Evolutionary conservation across 2,888 invertebrate species (phyloP).

Genomic region (Ochropleura plecta): DNA sequence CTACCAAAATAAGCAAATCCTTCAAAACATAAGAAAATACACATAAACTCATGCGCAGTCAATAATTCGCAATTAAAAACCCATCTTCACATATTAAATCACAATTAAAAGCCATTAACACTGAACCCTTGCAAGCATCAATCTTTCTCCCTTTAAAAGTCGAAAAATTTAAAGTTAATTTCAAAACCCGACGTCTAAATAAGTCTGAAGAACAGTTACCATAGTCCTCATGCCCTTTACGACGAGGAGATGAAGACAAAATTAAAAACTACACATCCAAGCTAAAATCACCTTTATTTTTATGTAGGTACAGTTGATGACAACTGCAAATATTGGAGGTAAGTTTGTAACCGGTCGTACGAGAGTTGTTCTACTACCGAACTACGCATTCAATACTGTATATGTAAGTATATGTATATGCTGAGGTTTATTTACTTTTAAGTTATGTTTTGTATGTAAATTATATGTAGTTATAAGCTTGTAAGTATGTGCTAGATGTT

Average conservation of each 20-base stretch:
- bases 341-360: constrained; percentile 74
- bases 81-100: constrained; percentile 43
- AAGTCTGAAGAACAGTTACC: constrained; percentile 76
- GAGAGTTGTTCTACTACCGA: constrained; percentile 79
- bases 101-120: constrained; percentile 50
- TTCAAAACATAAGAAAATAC: constrained; percentile 16
- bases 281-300: constrained; percentile 54
- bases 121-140: constrained; percentile 35
- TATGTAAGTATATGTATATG: constrained; percentile 61
- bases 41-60: constrained; percentile 14
- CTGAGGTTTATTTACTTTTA: constrained; percentile 69
- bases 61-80: constrained; percentile 33
- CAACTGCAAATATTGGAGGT: constrained; percentile 52
- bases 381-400: constrained; percentile 74
- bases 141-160: constrained; percentile 62
- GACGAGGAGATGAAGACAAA: constrained; percentile 63
- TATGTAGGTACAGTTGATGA: constrained; percentile 28
- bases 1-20: constrained; percentile 8
- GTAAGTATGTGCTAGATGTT: constrained; percentile 10
- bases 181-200: constrained; percentile 77
- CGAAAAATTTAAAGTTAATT: constrained; percentile 71
- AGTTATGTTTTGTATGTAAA: constrained; percentile 62
- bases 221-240: constrained; percentile 80
- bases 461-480: constrained; percentile 30
- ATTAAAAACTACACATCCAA: constrained; percentile 27